Conservation (phyloP, 64 coral and sea anemone species). For the Acropora tenuis region DNA sequence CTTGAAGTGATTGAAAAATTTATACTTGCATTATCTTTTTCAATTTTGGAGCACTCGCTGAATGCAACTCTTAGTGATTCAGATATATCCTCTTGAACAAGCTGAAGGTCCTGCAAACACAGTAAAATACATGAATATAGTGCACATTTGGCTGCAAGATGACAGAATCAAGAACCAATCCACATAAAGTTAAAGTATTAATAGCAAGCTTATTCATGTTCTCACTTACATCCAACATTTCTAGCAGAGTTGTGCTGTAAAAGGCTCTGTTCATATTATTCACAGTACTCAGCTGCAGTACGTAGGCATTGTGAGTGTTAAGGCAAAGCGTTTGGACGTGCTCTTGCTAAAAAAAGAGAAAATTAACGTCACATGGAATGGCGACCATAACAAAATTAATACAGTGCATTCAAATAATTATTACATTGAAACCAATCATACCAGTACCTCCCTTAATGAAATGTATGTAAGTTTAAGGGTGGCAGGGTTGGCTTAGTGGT, state of each 20-base stretch:
- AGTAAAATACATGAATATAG: too few species aligned
- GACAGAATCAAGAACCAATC: too few species aligned
- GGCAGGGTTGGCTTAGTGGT: too few species aligned
- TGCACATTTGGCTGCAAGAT: too few species aligned
- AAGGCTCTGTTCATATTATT: slow-evolving; percentile 87
- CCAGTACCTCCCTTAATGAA: too few species aligned
- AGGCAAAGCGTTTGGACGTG: slow-evolving; percentile 89
- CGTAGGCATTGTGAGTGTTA: slow-evolving; percentile 94
- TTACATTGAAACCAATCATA: too few species aligned
- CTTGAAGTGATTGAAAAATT: background rate
- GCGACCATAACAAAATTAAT: background rate
- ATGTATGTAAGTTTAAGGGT: too few species aligned
- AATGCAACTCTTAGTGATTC: slow-evolving; percentile 35
- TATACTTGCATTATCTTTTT: slow-evolving; percentile 58
- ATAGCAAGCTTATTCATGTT: background rate
- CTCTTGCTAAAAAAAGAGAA: slow-evolving; percentile 80
- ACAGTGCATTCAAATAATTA: background rate
- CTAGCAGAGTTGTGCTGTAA: slow-evolving; percentile 81
- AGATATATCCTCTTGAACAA: slow-evolving; percentile 39
- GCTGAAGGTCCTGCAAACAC: slow-evolving; percentile 39
- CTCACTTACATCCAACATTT: slow-evolving; percentile 90
- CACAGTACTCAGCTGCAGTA: slow-evolving; percentile 76
- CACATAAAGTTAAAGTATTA: background rate
- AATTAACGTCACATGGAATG: background rate
- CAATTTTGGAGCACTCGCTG: slow-evolving; percentile 53